A percentile compares a stretch with the other conserved stretches of the same genome.
Evolutionary conservation across 2,888 invertebrate genomes (phyloP).

Genomic region (Lasioglossum calceatum): DNA sequence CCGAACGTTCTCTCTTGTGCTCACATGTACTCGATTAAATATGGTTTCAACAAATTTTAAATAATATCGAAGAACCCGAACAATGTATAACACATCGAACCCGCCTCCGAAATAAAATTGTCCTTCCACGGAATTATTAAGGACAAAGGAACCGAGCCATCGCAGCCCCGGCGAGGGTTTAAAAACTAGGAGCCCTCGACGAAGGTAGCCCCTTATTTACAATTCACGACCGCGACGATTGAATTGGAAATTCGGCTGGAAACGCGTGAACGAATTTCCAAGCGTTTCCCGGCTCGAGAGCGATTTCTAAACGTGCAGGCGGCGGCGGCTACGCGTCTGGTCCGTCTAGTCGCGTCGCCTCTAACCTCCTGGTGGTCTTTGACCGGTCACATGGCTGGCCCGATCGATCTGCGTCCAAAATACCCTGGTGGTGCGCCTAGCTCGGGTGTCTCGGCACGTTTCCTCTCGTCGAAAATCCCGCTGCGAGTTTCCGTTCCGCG

Average conservation of each 20-base stretch:
- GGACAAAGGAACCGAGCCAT: too few relatives aligned
- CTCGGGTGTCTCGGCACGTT: neutral
- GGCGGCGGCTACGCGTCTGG: neutral
- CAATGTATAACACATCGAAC: neutral
- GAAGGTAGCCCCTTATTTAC: neutral
- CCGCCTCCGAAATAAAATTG: neutral
- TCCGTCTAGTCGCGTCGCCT: slow-evolving; percentile 3
- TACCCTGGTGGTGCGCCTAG: slow-evolving; percentile 42
- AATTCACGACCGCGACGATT: neutral
- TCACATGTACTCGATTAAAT: neutral
- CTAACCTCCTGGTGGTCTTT: slow-evolving; percentile 54
- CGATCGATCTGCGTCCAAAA: slow-evolving; percentile 70
- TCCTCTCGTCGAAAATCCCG: slow-evolving; percentile 4
- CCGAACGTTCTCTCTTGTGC: neutral
- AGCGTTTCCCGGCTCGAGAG: neutral
- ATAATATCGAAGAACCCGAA: neutral
- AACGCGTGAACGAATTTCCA: neutral
- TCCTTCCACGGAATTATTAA: neutral
- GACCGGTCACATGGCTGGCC: slow-evolving; percentile 57
- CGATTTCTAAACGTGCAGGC: neutral
- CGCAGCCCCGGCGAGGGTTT: neutral
- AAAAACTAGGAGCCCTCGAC: neutral
- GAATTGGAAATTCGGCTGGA: neutral
- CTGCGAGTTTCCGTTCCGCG: neutral
- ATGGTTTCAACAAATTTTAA: neutral